Evolutionary conservation across 30 jellyfish, hydroid and myxozoan genomes (phyloP).

Genomic region (Pseudorhiza aurosa): DNA sequence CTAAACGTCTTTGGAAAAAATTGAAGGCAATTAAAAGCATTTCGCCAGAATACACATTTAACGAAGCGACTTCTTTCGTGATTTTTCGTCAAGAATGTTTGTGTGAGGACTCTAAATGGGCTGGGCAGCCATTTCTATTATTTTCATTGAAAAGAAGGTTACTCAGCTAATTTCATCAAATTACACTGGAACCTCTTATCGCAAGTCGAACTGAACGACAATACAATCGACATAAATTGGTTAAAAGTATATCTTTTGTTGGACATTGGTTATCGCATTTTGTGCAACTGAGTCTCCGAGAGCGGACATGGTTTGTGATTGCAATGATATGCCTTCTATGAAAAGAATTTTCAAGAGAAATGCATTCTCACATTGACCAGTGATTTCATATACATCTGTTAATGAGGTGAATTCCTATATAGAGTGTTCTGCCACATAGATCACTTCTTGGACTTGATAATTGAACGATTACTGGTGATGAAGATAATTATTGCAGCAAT

Average conservation of each 20-base stretch:
- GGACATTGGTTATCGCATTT: neutral
- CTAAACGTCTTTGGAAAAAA: too few species aligned
- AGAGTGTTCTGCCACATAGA: too few species aligned
- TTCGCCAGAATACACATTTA: neutral
- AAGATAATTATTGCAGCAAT: too few species aligned
- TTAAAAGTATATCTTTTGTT: neutral
- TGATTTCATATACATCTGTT: too few species aligned
- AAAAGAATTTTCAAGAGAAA: too few species aligned
- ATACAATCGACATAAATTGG: neutral
- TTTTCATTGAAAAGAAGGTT: neutral
- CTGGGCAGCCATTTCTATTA: conserved; percentile 6
- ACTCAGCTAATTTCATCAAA: conserved; percentile 8
- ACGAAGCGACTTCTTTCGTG: conserved; percentile 11
- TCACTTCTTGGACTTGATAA: too few species aligned
- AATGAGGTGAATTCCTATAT: too few species aligned
- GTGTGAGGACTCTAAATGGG: conserved; percentile 1
- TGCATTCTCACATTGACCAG: too few species aligned
- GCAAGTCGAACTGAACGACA: neutral
- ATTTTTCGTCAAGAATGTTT: neutral
- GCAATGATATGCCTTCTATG: too few species aligned
- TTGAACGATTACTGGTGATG: too few species aligned
- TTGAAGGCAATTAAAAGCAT: neutral
- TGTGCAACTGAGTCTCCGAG: neutral
- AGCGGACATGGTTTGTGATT: conserved; percentile 14
- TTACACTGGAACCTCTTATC: conserved; percentile 15